Base-by-base conservation (phyloP, 2,888 invertebrate genomes). In the Drosophila mercatorum region DNA sequence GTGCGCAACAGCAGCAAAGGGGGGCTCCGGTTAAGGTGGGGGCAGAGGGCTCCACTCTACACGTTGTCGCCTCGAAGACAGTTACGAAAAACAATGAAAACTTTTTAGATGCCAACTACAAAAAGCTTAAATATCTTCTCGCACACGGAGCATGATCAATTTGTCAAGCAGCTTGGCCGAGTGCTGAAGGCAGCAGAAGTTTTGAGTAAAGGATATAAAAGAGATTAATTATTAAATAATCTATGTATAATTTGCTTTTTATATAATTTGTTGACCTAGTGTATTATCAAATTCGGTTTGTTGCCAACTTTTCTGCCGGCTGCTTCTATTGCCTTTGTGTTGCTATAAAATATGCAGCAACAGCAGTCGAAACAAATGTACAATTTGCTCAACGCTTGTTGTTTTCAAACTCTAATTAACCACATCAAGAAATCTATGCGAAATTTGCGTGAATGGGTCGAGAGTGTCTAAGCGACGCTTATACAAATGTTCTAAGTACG, bases 371-470 rank as follows among this genome's bases (percentile, higher is more conserved):
- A 80, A 80, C 83, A 79, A 82, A 73, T 82, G 76, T 80, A 71
- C 75, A 83, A 86, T 80, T 88, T 78, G 86, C 82, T 66, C 59
- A 43, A 57, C 63, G 46, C 56, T 80, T 85, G 83, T 80, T 86
- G 86, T 83, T 80, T 83, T 68, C 73, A 83, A 83, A 83, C 86
- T 83, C 83, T 85, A 83, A 83, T 83, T 83, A 83, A 83, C 83
- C 88, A 86, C 83, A 83, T 88, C 86, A 78, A 84, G 66, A 63
- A 85, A 83, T 88, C 86, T 85, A 88, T 83, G 83, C 58, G 34
- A 80, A 83, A 75, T 78, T 88, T 80, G 86, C 86, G 78, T 88
- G 88, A 60, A 52, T 22, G 40, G 55, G 36, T 43, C 44, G 57
- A 43, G 57, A 43, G 34, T 78, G 49, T 56, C 77, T 43, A 59